Evolutionary conservation across 2,888 invertebrate genomes (phyloP), one percentile per base, ranked within the genome.

Genomic region (Hypercompe scribonia): DNA sequence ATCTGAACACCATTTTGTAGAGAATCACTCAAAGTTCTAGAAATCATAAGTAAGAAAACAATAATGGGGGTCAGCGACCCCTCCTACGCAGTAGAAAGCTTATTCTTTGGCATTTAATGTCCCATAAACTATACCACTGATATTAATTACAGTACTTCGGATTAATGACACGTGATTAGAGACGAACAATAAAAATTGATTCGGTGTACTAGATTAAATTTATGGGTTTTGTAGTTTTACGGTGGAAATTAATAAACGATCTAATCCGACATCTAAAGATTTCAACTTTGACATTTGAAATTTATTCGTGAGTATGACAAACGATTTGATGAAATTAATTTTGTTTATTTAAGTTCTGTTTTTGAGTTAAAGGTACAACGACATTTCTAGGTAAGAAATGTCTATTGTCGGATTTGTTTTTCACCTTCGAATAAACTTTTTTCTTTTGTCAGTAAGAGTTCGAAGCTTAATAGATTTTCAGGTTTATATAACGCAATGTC

Each of bases 141-240:
- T 83, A 85, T 82, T 85, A 84, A 84, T 81, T 81, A 79, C 68
- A 72, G 74, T 81, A 75, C 78, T 80, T 74, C 5, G 73, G 61
- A 73, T 76, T 81, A 84, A 83, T 82, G 81, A 74, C 71, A 70
- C 69, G 78, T 82, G 76, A 82, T 85, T 84, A 82, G 75, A 77
- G 73, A 70, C 78, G 70, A 77, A 80, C 76, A 79, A 81, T 81
- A 70, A 69, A 58, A 70, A 70, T 66, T 69, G 68, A 67, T 70
- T 72, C 70, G 67, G 39, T 72, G 36, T 58, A 39, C 58, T 68
- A 46, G 46, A 68, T 34, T 39, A 24, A 42, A 71, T 71, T 66
- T 58, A 71, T 71, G 71, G 31, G 7, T 71, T 58, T 58, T 36
- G 71, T 71, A n/a, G 39, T 42, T 70, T 63, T 70, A 68, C 68